Conservation (phyloP, 2,888 invertebrate species). For the Seladonia tumulorum region DNA sequence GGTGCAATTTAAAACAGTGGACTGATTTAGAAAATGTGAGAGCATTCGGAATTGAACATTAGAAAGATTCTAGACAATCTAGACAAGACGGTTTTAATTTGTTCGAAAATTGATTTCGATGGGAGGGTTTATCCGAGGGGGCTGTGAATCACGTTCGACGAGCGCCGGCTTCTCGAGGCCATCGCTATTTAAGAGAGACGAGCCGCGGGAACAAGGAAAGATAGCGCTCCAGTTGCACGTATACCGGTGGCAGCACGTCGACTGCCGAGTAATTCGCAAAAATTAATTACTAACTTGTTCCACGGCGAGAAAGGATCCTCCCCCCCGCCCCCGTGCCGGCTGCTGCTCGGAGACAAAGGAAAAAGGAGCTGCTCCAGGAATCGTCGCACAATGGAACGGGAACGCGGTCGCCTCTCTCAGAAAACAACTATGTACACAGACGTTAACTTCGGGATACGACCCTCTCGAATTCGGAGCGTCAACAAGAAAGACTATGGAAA, state of each 20-base stretch:
- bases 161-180: slow-evolving; percentile 59
- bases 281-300: slow-evolving; percentile 82
- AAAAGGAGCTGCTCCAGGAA: slow-evolving; percentile 76
- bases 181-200: slow-evolving; percentile 68
- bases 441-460: slow-evolving; percentile 37
- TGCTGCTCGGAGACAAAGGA: slow-evolving; percentile 75
- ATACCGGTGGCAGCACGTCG: slow-evolving; percentile 78
- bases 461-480: neutral
- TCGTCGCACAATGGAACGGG: slow-evolving; percentile 74
- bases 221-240: slow-evolving; percentile 77
- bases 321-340: slow-evolving; percentile 72
- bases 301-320: slow-evolving; percentile 74
- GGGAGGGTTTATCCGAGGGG: neutral
- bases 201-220: slow-evolving; percentile 73
- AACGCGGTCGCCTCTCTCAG: slow-evolving; percentile 55
- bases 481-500: neutral
- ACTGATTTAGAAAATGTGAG: neutral
- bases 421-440: slow-evolving; percentile 50
- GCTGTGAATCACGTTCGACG: neutral
- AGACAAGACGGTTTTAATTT: neutral
- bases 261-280: slow-evolving; percentile 82
- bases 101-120: neutral
- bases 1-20: neutral
- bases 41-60: too few relatives aligned
- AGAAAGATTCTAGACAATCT: too few relatives aligned